Evolutionary conservation across 2,113 vertebrate species (phyloP).

Genomic region (Ceuthmochares aereus): DNA sequence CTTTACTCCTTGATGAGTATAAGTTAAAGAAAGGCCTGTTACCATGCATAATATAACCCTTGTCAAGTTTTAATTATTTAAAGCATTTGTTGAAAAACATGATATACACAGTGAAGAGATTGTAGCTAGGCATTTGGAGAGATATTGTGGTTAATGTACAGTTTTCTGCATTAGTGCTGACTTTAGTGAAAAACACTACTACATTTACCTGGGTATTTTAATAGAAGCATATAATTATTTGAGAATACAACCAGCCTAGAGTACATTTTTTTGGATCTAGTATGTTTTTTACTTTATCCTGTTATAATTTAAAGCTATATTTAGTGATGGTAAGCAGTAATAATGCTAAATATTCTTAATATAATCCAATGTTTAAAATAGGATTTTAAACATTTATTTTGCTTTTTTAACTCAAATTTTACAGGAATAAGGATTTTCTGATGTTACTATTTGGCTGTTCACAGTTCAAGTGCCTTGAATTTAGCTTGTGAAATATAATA

Average conservation of each 20-base stretch:
- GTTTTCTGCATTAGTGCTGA: not conserved
- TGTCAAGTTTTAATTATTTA: not conserved
- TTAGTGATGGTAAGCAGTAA: not conserved
- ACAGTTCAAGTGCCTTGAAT: not conserved
- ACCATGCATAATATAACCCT: not conserved
- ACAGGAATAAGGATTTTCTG: not conserved
- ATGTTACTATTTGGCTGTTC: not conserved
- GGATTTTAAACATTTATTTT: not conserved
- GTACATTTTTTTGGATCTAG: not conserved
- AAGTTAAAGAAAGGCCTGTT: not conserved
- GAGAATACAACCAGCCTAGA: not conserved
- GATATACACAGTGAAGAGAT: not conserved
- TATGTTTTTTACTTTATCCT: not conserved
- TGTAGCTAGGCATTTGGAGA: not conserved
- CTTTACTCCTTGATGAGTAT: not conserved
- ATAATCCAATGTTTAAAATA: not conserved
- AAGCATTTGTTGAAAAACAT: not conserved
- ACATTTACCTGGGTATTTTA: not conserved
- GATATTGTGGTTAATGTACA: not conserved
- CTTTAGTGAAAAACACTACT: not conserved
- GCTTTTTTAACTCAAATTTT: not conserved
- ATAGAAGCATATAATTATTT: not conserved
- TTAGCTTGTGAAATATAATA: not conserved
- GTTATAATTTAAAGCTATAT: constrained; percentile 2
- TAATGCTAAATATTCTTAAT: constrained; percentile 8